Base-by-base conservation (phyloP, 2,797 vertebrate species). In the Perodicticus potto region DNA sequence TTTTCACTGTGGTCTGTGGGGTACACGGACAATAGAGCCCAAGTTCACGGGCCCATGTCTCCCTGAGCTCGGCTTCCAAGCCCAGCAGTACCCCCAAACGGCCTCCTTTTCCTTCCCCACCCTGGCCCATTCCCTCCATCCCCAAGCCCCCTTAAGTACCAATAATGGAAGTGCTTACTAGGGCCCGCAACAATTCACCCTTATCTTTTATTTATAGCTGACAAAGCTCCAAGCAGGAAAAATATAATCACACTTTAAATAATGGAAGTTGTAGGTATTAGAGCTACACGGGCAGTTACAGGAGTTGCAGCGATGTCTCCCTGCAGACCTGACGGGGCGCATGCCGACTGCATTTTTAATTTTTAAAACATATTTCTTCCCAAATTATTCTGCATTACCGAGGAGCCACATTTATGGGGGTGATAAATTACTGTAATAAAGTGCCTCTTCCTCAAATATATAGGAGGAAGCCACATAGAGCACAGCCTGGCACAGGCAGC, bases 341-440 rank as follows among this genome's bases (percentile, higher is more conserved):
- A 98, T 98, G 98, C 98, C 0, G 93, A 98, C 98, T 98, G 99
- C 99, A 99, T 99, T 99, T 99, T 99, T 99, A 99, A 99, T 99
- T 99, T 99, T 99, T 98, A 98, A 99, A 99, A 99, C 99, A 99
- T 99, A 99, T 99, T 99, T 99, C 99, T 99, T 98, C 99, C 98
- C 98, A 99, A 99, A 99, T 99, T 99, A 99, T 99, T 99, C 98
- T 94, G 98, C 96, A 98, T 98, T 99, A 98, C 98, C 97, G 98
- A 99, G 99, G 98, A 99, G 99, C 98, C 98, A 98, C 98, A 97
- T 99, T 99, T 99, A 99, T 99, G 99, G 99, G 98, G 98, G 99
- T 99, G 99, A 99, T 99, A 99, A 99, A 99, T 99, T 99, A 99
- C 99, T 99, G 99, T 99, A 99, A 99, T 99, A 99, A 99, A 99